phyloP scores from a whole-genome alignment of 1,140 invertebrate genomes.

The Drosophila equinoxialis region DNA sequence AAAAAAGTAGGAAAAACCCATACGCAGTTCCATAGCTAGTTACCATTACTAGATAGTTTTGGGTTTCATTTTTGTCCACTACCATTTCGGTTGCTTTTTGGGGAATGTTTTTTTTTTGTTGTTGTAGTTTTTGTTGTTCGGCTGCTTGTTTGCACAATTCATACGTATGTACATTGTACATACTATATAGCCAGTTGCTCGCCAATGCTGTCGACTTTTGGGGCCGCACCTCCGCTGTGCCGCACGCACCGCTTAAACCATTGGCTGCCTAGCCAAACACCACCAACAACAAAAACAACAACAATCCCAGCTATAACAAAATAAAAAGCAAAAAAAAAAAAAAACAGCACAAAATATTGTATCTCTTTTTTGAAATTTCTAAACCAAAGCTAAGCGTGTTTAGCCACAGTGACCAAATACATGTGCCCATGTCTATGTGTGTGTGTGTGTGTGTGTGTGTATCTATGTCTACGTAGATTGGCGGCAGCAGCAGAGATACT shows the following conservation, averaged over 20 bases:
- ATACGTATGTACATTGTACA: constrained; percentile 4
- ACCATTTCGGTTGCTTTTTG: constrained; percentile 44
- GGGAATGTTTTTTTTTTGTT: constrained; percentile 33
- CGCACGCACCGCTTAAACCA: constrained; percentile 29
- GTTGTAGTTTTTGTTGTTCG: constrained; percentile 30
- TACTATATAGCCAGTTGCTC: constrained; percentile 41
- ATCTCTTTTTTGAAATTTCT: constrained; percentile 56
- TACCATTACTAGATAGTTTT: constrained; percentile 18
- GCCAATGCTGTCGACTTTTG: constrained; percentile 11
- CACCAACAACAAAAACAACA: background rate
- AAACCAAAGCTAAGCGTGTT: constrained; percentile 63
- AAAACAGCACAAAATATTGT: constrained; percentile 36
- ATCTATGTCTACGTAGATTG: constrained; percentile 19
- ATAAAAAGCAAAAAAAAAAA: background rate
- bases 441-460: background rate
- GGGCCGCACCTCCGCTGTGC: constrained; percentile 13
- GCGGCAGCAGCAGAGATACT: constrained; percentile 45
- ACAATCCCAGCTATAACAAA: constrained; percentile 1
- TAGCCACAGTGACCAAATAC: constrained; percentile 67
- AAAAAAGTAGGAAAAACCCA: background rate
- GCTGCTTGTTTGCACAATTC: no score
- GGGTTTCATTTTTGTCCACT: constrained; percentile 43
- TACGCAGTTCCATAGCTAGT: constrained; percentile 25
- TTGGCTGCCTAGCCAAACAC: constrained; percentile 38
- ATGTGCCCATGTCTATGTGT: constrained; percentile 7